Evolutionary conservation across 2,113 vertebrate species (phyloP), one percentile per base, ranked within the genome.

Genomic region (Steatornis caripensis): DNA sequence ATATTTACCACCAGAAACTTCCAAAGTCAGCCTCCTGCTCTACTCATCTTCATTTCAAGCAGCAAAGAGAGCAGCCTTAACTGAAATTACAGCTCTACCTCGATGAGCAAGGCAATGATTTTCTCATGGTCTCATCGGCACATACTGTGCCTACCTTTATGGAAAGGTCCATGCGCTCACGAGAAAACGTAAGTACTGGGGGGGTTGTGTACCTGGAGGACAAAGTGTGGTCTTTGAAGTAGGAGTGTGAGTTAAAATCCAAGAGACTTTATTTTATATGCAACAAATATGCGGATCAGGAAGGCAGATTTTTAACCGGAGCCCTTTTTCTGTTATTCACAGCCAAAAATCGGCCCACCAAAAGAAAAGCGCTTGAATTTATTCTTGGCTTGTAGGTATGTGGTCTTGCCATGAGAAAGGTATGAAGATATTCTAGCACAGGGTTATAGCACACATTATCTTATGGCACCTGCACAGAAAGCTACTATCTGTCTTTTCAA

Each of bases 1-100:
- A 45, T 97, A 96, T 96, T 97, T 96, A 78, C 95, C 82, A 27
- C 92, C 58, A 22, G 65, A 88, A 93, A 93, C 66, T 90, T 96
- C 88, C 75, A 61, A 69, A 94, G 76, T 45, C 55, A 1, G 85
- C 48, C 61, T 75, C 46, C 77, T 76, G 57, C 80, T 87, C 61
- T n/a, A 37, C 80, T 85, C 54, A 22, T 91, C 68, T 64, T 90
- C 65, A 55, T 93, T 88, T 89, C 78, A 46, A 69, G 74, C 53
- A 69, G 74, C 46, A 43, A 15, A 39, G 48, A 69, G 57, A 92
- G 62, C 1, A 7, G 51, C 11, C 30, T 48, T 37, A 64, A 26
- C 24, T 60, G 57, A 82, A 85, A 78, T 46, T 39, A 41, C n/a
- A 87, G 62, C 77, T 78, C 27, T 92, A 23, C 61, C 11, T 20